Evolutionary conservation across 2,113 vertebrate species (phyloP).

Genomic region (Dicerorhinus sumatrensis): DNA sequence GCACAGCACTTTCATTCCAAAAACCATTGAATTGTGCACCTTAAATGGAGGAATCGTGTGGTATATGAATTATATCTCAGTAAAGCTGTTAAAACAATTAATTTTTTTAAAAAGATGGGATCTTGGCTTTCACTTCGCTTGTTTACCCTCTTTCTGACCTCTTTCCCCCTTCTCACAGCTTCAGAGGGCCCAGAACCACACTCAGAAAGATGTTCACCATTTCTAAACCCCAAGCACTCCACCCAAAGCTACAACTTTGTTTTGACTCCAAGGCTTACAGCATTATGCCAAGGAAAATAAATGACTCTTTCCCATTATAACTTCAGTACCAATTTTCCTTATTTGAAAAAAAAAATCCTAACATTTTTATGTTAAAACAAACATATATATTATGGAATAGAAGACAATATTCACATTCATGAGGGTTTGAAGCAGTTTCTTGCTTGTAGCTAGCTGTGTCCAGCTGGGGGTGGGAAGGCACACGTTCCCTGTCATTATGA

Average conservation of each 20-base stretch:
- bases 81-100: neutral
- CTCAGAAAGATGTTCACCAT: neutral
- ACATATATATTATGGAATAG: neutral
- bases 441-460: neutral
- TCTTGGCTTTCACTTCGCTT: neutral
- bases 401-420: neutral
- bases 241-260: neutral
- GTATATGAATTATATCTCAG: neutral
- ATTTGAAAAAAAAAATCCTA: neutral
- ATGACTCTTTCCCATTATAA: neutral
- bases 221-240: neutral
- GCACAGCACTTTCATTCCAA: neutral
- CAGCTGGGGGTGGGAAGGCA: neutral
- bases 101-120: neutral
- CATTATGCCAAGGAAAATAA: neutral
- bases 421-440: neutral
- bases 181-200: neutral
- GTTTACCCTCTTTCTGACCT: neutral
- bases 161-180: neutral
- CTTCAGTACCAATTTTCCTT: neutral
- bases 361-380: conserved; percentile 12
- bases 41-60: neutral
- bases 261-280: neutral
- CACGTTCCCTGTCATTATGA: too few species aligned
- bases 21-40: neutral